Evolutionary conservation across 1,140 invertebrate species (phyloP).

Genomic region (Aphaenogaster rudis): DNA sequence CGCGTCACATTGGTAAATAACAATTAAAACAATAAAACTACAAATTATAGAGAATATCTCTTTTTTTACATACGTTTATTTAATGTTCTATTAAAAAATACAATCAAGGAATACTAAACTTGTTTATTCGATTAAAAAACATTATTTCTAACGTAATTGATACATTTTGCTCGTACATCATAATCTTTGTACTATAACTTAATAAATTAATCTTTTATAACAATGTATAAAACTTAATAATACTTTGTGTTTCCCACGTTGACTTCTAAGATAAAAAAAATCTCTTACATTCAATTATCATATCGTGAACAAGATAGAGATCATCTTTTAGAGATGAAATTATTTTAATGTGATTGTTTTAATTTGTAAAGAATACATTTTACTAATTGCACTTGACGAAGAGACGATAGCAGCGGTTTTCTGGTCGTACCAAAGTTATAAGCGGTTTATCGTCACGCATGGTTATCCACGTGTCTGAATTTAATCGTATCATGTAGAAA

Average conservation of each 20-base stretch:
- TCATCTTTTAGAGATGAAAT: background rate
- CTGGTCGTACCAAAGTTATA: slow-evolving; percentile 66
- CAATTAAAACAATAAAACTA: background rate
- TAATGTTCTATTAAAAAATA: background rate
- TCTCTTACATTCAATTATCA: background rate
- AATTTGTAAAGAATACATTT: background rate
- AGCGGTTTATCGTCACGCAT: slow-evolving; percentile 74
- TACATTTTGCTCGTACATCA: background rate
- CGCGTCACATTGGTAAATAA: background rate
- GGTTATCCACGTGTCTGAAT: slow-evolving; percentile 65
- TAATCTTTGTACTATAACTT: background rate
- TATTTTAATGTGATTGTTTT: background rate
- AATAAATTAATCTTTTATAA: slow-evolving; percentile 33
- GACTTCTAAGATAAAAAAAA: background rate
- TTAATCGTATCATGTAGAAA: slow-evolving; percentile 79
- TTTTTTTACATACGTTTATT: background rate
- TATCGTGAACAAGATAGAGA: background rate
- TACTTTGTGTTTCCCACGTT: background rate
- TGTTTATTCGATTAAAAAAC: background rate
- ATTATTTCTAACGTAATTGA: background rate
- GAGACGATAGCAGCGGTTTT: slow-evolving; percentile 72
- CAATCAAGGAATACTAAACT: background rate
- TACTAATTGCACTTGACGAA: slow-evolving; percentile 74
- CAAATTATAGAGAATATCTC: background rate
- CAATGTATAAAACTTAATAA: background rate